Percentiles rank a stretch among this genome's conserved stretches.
Evolutionary conservation across 1,140 invertebrate genomes (phyloP).

Genomic region (Neodiprion fabricii): DNA sequence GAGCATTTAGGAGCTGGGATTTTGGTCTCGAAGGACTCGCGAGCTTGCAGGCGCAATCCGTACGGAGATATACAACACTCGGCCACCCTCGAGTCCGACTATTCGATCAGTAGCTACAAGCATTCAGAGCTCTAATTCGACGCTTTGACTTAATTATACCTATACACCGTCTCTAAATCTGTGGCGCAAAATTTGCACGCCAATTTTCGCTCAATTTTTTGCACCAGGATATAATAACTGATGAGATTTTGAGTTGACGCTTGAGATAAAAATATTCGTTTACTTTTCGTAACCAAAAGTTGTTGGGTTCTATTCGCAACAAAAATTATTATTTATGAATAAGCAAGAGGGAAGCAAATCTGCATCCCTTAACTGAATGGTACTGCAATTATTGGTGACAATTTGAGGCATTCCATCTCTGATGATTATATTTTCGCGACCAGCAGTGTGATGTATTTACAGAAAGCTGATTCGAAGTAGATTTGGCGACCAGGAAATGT

Average conservation of each 20-base stretch:
- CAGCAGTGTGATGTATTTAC: background rate
- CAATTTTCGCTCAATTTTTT: background rate
- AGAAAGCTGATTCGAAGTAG: background rate
- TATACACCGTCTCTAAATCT: background rate
- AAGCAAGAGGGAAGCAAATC: background rate
- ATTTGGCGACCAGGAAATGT: background rate
- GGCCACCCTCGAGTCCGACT: conserved; percentile 39
- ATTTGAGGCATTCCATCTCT: background rate
- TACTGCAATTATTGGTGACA: background rate
- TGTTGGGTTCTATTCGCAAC: background rate
- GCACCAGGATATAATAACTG: background rate
- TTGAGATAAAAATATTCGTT: background rate
- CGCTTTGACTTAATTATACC: conserved; percentile 56
- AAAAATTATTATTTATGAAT: background rate
- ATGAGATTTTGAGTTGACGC: background rate
- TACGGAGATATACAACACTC: conserved; percentile 36
- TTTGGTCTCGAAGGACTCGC: background rate
- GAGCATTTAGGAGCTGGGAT: background rate
- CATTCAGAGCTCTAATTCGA: conserved; percentile 52
- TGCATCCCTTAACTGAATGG: background rate
- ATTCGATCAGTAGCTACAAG: background rate
- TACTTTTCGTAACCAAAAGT: background rate
- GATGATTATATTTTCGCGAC: background rate
- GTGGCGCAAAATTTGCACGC: background rate
- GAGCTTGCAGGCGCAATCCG: conserved; percentile 33